phyloP scores from a whole-genome alignment of 2,888 invertebrate genomes.

The Rhorus exstirpatorius region DNA sequence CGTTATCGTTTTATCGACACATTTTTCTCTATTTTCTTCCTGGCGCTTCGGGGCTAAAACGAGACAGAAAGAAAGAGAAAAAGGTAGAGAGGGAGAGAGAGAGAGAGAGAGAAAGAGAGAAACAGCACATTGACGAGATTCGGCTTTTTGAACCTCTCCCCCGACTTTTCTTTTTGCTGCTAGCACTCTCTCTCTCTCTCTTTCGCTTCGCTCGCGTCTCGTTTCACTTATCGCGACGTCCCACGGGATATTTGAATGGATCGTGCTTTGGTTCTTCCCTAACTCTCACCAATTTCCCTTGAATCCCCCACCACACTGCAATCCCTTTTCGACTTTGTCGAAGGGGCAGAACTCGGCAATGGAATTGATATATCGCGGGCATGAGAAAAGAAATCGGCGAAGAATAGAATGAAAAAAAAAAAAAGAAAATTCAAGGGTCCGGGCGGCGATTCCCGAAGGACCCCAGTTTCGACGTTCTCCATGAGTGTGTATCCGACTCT shows the following conservation, averaged over 20 bases:
- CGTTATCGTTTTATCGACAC: slow-evolving; percentile 55
- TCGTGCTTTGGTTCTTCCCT: slow-evolving; percentile 46
- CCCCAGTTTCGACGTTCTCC: slow-evolving; percentile 54
- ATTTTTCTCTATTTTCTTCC: slow-evolving; percentile 9
- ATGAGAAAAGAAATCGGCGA: slow-evolving; percentile 54
- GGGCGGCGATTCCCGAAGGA: slow-evolving; percentile 66
- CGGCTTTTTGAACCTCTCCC: slow-evolving; percentile 41
- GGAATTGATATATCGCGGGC: slow-evolving; percentile 80
- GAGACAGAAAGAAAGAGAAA: not conserved
- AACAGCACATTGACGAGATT: slow-evolving; percentile 25
- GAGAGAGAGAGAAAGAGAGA: not conserved
- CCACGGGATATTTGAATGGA: slow-evolving; percentile 56
- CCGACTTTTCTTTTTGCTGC: not conserved
- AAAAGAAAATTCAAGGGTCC: slow-evolving; percentile 46
- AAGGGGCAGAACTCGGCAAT: slow-evolving; percentile 41
- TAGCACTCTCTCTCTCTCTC: slow-evolving; percentile 37
- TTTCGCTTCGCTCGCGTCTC: slow-evolving; percentile 62
- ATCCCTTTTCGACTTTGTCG: slow-evolving; percentile 55
- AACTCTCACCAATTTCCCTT: slow-evolving; percentile 23
- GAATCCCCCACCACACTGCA: not conserved
- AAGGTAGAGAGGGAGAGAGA: slow-evolving; percentile 8
- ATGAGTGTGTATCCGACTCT: slow-evolving; percentile 18
- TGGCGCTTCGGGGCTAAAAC: not conserved
- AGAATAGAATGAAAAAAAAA: slow-evolving; percentile 60
- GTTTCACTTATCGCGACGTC: slow-evolving; percentile 71